Evolutionary conservation across 2,888 invertebrate genomes (phyloP), one percentile per base, ranked within the genome.

Genomic region (Lepidochrysops patricia): DNA sequence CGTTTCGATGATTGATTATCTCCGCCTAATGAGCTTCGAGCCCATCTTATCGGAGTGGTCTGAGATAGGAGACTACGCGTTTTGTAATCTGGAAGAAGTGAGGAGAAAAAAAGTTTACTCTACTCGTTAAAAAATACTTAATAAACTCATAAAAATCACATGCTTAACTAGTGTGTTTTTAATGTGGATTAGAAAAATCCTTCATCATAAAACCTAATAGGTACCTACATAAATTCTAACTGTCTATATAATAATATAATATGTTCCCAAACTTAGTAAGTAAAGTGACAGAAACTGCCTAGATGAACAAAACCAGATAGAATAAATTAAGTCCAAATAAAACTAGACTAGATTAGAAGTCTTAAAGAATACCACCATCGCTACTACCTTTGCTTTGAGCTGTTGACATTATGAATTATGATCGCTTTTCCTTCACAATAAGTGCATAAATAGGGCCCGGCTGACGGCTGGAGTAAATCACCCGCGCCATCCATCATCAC

Each of bases 1-100:
- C 82, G 84, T 85, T 80, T 82, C 70, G 72, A 77, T 85, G 85
- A 87, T 87, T 84, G 87, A 87, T 87, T 82, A 82, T 85, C 79
- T 76, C 78, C 72, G 70, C 76, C 82, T 86, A 86, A 87, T 87
- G 86, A 87, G 83, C 80, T 79, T 73, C 69, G 70, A 73, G 72
- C 73, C 74, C 69, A 74, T 75, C 75, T 78, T 74, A 63, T 66
- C 67, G 57, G 34, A 15, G 43, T 66, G 72, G 73, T 57, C 0
- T 61, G 74, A 77, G 73, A 57, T 2, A 64, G 2, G 52, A 61
- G 60, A 23, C 35, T 4, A 48, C 27, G 62, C 25, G n/a, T 5
- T 12, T 56, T 25, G n/a, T 35, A n/a, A n/a, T 6, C 15, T 6
- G 19, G 49, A 26, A 27, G 9, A 12, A 57, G 32, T 43, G 2